A percentile compares a stretch with the other conserved stretches of the same genome.
Evolutionary conservation across 2,888 invertebrate genomes (phyloP).

Genomic region (Sminthurinus aureus): DNA sequence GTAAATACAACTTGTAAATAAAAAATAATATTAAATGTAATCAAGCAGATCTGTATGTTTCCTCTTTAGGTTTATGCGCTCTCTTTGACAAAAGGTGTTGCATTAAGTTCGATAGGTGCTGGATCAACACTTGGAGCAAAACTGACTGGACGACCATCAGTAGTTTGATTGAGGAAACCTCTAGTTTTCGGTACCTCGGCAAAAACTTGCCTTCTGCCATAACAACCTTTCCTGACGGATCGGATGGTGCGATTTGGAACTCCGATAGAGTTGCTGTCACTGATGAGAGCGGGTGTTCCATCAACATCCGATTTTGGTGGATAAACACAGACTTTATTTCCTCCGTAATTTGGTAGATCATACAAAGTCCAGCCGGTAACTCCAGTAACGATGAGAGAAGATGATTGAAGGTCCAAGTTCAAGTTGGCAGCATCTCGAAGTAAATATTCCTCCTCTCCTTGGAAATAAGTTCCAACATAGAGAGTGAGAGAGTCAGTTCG

Average conservation of each 20-base stretch:
- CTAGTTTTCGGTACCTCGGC: neutral
- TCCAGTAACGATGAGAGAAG: conserved; percentile 46
- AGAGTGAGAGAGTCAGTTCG: conserved; percentile 46
- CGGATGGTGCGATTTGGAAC: conserved; percentile 46
- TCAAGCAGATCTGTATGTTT: too few relatives aligned
- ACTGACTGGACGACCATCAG: neutral
- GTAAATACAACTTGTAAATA: too few relatives aligned
- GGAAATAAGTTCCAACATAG: conserved; percentile 52
- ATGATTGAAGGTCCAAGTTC: neutral
- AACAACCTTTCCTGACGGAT: conserved; percentile 52
- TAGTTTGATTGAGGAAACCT: neutral
- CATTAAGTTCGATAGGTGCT: neutral
- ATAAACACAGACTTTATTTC: conserved; percentile 49
- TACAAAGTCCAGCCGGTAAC: conserved; percentile 49
- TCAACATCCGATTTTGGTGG: conserved; percentile 30
- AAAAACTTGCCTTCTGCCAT: conserved; percentile 5
- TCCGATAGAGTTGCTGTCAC: conserved; percentile 29
- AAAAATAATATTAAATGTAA: too few relatives aligned
- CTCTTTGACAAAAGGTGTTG: neutral
- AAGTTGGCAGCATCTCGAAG: conserved; percentile 36
- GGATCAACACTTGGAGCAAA: neutral
- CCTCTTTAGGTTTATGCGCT: too few relatives aligned
- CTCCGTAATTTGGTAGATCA: conserved; percentile 47
- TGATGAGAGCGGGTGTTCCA: conserved; percentile 47
- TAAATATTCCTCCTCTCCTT: conserved; percentile 53